Base-by-base conservation (phyloP, 64 coral and sea anemone genomes). In the Catalaphyllia jardinei region DNA sequence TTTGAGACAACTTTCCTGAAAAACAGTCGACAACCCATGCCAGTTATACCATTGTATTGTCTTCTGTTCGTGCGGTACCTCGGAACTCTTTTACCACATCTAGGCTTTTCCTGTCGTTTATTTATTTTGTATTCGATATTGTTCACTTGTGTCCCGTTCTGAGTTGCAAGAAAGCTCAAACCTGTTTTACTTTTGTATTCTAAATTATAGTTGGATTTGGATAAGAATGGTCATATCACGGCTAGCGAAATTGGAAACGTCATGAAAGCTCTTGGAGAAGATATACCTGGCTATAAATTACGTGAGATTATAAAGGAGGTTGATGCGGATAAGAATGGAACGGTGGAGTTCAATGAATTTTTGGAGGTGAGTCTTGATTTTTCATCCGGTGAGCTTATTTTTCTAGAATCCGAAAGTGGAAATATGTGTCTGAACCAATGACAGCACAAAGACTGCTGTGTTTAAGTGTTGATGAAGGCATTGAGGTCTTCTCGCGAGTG, bases 341-440 rank as follows among this genome's bases (percentile, higher is more conserved):
- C 81, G 24, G 42, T 98, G 10, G 88, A 91, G 75, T 98, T 98
- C 42, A 87, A 92, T 20, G 96, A 98, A 67, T 98, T 98, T 59
- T 27, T 94, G n/a, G 92, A 94, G 92, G 96, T 98, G 39, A 79
- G 80, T 61, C 15, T 14, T 62, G 19, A 29, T 14, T 29, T 55
- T 55, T 17, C 11, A 87, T 15, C 30, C 7, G 8, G 35, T 60
- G 6, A 46, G 42, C 42, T 46, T 46, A 2, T 57, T 55, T 27
- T 15, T 27, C 8, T 27, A 59, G 12, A 67, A 49, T 65, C 33
- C 60, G 33, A 60, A 83, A 64, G 33, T 38, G 61, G 51, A 57
- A 79, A 29, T 10, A 10, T 19, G n/a, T 17, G 25, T 29, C 24
- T 57, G 24, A 9, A 27, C 12, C 22, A 10, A 27, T 69, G n/a